Conservation (phyloP, 2,888 invertebrate species). For the Synanthedon tipuliformis region DNA sequence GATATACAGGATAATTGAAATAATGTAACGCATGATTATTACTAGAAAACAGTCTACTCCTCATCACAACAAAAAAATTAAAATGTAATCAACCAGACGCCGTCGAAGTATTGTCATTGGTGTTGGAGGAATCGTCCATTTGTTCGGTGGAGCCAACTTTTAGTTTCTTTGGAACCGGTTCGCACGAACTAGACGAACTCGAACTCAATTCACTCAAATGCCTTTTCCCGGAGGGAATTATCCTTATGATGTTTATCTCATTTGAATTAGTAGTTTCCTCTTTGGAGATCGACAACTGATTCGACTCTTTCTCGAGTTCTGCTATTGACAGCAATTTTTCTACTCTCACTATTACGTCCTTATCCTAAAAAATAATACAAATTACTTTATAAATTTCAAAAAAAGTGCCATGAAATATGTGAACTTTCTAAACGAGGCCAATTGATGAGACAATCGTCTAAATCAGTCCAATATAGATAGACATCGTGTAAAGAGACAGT, state of each 20-base stretch:
- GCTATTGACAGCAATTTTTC: slow-evolving; percentile 37
- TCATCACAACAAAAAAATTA: too few relatives aligned
- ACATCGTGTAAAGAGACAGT: too few relatives aligned
- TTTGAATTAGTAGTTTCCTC: slow-evolving; percentile 31
- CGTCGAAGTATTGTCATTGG: slow-evolving; percentile 38
- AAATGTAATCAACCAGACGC: background rate
- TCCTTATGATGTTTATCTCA: slow-evolving; percentile 26
- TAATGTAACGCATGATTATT: too few relatives aligned
- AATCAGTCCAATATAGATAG: too few relatives aligned
- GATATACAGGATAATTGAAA: too few relatives aligned
- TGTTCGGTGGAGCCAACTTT: slow-evolving; percentile 15
- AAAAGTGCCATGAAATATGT: background rate
- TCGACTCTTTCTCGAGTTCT: slow-evolving; percentile 19
- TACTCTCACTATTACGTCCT: slow-evolving; percentile 42
- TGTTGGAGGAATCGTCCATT: slow-evolving; percentile 1
- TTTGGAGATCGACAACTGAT: slow-evolving; percentile 22
- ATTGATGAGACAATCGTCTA: too few relatives aligned
- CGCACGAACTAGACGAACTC: slow-evolving; percentile 23
- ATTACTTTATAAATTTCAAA: background rate
- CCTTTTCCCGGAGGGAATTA: slow-evolving; percentile 37
- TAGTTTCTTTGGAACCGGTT: slow-evolving; percentile 47
- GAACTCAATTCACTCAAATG: slow-evolving; percentile 30
- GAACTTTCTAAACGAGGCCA: too few relatives aligned
- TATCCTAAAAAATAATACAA: slow-evolving; percentile 27
- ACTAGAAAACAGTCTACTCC: too few relatives aligned